Evolutionary conservation across 1,140 invertebrate genomes (phyloP).

Genomic region (Drosophila obscura): DNA sequence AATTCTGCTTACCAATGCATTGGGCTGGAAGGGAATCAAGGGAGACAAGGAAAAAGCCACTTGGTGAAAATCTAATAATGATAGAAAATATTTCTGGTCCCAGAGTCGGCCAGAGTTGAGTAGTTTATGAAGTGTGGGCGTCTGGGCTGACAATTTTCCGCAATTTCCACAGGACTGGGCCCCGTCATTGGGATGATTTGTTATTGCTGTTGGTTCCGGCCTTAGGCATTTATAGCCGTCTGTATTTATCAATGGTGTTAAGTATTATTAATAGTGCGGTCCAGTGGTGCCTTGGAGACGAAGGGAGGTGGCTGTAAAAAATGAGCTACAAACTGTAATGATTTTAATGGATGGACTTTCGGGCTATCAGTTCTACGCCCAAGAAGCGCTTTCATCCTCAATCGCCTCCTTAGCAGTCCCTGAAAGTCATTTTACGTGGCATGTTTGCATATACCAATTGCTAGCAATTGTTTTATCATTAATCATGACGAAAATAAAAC

Average conservation of each 20-base stretch:
- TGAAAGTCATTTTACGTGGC: constrained; percentile 18
- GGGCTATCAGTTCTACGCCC: constrained; percentile 6
- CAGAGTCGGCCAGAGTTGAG: constrained; percentile 41
- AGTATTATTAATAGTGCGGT: constrained; percentile 77
- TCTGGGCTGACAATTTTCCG: constrained; percentile 55
- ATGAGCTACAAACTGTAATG: constrained; percentile 16
- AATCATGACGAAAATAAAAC: constrained; percentile 53
- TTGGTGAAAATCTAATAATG: constrained; percentile 77
- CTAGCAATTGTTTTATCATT: constrained; percentile 57
- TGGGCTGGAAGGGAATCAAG: not conserved
- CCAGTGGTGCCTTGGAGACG: not conserved
- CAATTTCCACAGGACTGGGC: constrained; percentile 49
- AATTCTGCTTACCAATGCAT: constrained; percentile 26
- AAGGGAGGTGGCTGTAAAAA: constrained; percentile 26
- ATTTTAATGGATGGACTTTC: constrained; percentile 26
- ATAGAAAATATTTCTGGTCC: constrained; percentile 41
- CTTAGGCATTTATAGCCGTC: constrained; percentile 58
- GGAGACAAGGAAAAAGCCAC: constrained; percentile 27
- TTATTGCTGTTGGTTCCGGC: constrained; percentile 45
- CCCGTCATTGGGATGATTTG: constrained; percentile 57
- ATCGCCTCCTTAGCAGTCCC: constrained; percentile 1
- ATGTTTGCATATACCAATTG: constrained; percentile 54
- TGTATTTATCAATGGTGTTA: constrained; percentile 73
- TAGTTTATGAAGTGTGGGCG: constrained; percentile 65
- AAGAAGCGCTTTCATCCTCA: constrained; percentile 7